Evolutionary conservation across 1,140 invertebrate genomes (phyloP).

Genomic region (Caligus rogercresseyi): DNA sequence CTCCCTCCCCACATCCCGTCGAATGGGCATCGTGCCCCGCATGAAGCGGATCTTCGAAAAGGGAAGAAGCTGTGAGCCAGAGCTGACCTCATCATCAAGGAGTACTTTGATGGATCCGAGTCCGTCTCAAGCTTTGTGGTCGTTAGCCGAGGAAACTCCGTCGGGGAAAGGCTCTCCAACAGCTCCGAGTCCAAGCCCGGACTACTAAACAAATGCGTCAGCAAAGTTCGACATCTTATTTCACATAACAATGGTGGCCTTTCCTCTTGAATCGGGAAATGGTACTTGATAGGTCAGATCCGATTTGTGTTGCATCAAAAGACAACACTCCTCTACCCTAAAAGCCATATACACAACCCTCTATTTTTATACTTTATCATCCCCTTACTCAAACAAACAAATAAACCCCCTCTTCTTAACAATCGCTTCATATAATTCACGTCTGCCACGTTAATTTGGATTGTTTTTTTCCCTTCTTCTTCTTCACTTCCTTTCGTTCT

Average conservation of each 20-base stretch:
- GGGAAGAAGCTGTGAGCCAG: conserved; percentile 15
- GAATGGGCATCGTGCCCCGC: conserved; percentile 8
- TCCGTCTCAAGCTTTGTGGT: conserved; percentile 4
- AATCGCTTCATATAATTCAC: no score
- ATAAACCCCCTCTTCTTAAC: no score
- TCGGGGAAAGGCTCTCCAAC: not conserved
- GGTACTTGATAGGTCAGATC: no score
- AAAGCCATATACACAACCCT: no score
- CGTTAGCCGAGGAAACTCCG: not conserved
- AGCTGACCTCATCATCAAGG: not conserved
- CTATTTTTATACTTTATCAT: no score
- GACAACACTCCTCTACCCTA: no score
- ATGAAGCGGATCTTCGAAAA: conserved; percentile 17
- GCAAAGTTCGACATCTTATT: not conserved
- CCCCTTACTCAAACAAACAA: no score
- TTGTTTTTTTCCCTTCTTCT: no score
- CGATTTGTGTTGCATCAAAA: no score
- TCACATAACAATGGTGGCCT: not conserved
- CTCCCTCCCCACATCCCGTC: not conserved
- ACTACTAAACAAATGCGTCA: conserved; percentile 15
- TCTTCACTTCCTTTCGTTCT: no score
- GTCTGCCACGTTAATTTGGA: no score
- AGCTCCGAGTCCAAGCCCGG: not conserved
- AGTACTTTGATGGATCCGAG: conserved; percentile 12
- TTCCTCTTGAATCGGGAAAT: no score